These are phyloP conservation scores for Noctuana brunneofusca DNA, from an alignment of 2,888 invertebrate species.

Conservation along the genomic window DNA sequence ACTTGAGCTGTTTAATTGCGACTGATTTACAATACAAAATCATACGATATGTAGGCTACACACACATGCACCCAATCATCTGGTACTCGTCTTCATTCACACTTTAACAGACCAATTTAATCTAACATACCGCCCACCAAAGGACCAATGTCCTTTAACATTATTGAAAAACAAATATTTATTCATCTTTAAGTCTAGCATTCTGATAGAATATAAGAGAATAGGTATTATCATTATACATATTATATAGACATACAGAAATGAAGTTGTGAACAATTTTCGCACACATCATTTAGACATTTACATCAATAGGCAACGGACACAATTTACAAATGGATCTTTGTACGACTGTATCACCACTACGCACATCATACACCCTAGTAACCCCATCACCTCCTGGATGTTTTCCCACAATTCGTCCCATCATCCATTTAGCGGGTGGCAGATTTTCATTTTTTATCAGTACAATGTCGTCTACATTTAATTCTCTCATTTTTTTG, in stretches of 20 bases:
- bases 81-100: too few relatives aligned
- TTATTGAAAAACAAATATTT: too few relatives aligned
- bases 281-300: background rate
- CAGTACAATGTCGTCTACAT: constrained; percentile 41
- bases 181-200: background rate
- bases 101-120: background rate
- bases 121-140: background rate
- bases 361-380: constrained; percentile 40
- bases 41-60: too few relatives aligned
- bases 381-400: constrained; percentile 36
- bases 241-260: too few relatives aligned
- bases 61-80: background rate
- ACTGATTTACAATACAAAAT: too few relatives aligned
- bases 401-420: constrained; percentile 35
- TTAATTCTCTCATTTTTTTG: constrained; percentile 34
- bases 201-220: background rate
- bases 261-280: too few relatives aligned
- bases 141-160: background rate
- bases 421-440: constrained; percentile 41
- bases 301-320: constrained; percentile 33
- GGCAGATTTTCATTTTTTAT: constrained; percentile 41
- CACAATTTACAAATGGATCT: constrained; percentile 40
- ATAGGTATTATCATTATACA: too few relatives aligned
- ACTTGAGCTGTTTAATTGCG: background rate
- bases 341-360: constrained; percentile 35